These are phyloP conservation scores for Enteromius paludinosus DNA, from an alignment of 2,797 vertebrate genomes.

Conservation along the genomic window DNA sequence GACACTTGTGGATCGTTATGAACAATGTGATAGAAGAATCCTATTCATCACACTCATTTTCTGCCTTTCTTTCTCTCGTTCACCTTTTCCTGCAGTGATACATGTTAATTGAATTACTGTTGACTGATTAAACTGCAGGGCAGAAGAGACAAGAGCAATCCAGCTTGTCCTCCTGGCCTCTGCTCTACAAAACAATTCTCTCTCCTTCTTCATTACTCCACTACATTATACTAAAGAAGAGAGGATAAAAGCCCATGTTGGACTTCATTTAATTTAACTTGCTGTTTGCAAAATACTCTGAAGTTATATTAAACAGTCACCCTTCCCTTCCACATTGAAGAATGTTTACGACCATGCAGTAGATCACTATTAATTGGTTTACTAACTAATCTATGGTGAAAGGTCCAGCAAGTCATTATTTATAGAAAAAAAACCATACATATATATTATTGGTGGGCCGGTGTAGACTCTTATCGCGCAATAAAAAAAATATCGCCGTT, in stretches of 20 bases:
- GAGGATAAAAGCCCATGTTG: neutral
- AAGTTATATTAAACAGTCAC: neutral
- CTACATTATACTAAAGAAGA: neutral
- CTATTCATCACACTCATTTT: constrained; percentile 27
- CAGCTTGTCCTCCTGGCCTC: constrained; percentile 37
- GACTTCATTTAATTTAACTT: neutral
- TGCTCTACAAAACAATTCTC: neutral
- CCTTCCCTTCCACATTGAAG: neutral
- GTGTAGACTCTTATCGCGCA: no score
- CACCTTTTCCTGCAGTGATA: constrained; percentile 58
- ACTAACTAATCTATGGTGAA: neutral
- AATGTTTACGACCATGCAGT: neutral
- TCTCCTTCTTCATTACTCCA: neutral
- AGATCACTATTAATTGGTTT: neutral
- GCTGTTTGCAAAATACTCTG: neutral
- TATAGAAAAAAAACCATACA: no score
- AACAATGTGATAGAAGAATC: constrained; percentile 62
- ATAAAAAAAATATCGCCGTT: no score
- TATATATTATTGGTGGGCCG: no score
- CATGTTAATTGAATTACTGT: constrained; percentile 69
- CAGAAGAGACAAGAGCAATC: constrained; percentile 38
- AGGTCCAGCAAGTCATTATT: no score
- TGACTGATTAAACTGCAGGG: constrained; percentile 62
- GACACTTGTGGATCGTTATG: constrained; percentile 62
- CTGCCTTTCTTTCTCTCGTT: constrained; percentile 44